Evolutionary conservation across 1,140 invertebrate species (phyloP), one percentile per base, ranked within the genome.

Genomic region (Listronotus bonariensis): DNA sequence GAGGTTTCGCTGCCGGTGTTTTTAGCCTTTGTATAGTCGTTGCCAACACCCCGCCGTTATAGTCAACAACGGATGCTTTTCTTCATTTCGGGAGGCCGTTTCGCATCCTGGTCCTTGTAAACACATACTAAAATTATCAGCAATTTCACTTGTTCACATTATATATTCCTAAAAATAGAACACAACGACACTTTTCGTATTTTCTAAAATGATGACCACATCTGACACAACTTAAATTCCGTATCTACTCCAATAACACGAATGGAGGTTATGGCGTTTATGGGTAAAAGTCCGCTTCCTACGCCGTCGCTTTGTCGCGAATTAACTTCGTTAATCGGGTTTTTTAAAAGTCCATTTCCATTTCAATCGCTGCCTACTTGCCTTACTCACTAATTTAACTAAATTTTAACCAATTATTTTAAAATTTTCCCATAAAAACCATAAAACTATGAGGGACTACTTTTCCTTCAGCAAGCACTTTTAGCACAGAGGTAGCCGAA

Each of bases 231-330:
- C 76, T 76, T 85, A 82, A 81, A 83, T 84, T 80, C 74, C 83
- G 83, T 85, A 84, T 84, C 83, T 83, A 84, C 82, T 83, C 82
- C 82, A 86, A 84, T 85, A 84, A 84, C 82, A 83, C 84, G 79
- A 84, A 85, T 84, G 82, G 84, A 86, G 84, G 84, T 86, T 86
- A 85, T 84, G 82, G 84, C 85, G 84, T 83, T 86, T 86, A 86
- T 83, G 83, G 78, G 83, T 84, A 84, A 84, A 83, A 81, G 80
- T 82, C 82, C 80, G 81, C 83, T 84, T 77, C 74, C 75, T 78
- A 78, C 77, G 76, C 76, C 69, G 67, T 68, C 67, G 71, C 73
- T 72, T 74, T 73, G 68, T 62, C 49, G 51, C 31, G 43, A 64
- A 74, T 72, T 72, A 69, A 69, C 31, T 64, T 42, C 32, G 11